phyloP scores from a whole-genome alignment of 2,888 invertebrate genomes.

The Zele albiditarsus region DNA sequence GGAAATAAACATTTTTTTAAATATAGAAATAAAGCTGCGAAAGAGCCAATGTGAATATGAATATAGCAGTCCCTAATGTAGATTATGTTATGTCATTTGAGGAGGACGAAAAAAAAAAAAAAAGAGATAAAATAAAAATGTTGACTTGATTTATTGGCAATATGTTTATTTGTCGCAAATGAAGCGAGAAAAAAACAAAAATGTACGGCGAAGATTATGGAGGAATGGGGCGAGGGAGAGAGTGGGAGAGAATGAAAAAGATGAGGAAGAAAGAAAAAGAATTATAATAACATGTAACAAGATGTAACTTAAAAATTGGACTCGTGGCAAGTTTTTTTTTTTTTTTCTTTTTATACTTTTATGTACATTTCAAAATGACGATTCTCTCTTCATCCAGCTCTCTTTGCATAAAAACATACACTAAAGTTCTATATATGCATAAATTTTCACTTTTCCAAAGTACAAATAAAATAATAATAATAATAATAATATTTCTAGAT shows the following conservation, averaged over 20 bases:
- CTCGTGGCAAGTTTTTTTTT: slow-evolving; percentile 17
- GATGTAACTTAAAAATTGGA: slow-evolving; percentile 25
- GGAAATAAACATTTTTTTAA: neutral
- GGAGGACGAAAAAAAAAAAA: slow-evolving; percentile 22
- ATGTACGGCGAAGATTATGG: slow-evolving; percentile 24
- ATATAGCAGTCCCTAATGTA: neutral
- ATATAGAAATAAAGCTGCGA: neutral
- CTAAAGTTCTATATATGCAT: neutral
- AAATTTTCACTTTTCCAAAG: neutral
- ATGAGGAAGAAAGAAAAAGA: neutral
- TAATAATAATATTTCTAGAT: neutral
- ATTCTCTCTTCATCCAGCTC: neutral
- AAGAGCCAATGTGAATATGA: neutral
- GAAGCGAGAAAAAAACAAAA: slow-evolving; percentile 24
- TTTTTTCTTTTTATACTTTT: neutral
- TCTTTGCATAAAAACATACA: neutral
- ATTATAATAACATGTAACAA: slow-evolving; percentile 1
- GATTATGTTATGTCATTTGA: slow-evolving; percentile 5
- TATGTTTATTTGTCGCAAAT: slow-evolving; percentile 37
- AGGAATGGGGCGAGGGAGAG: neutral
- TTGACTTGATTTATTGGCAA: slow-evolving; percentile 33
- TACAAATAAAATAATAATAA: neutral
- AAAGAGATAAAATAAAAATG: slow-evolving; percentile 13
- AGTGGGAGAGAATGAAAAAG: neutral
- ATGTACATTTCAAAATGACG: slow-evolving; percentile 5